Evolutionary conservation across 2,113 vertebrate species (phyloP).

Genomic region (Sarotherodon lohbergeri): DNA sequence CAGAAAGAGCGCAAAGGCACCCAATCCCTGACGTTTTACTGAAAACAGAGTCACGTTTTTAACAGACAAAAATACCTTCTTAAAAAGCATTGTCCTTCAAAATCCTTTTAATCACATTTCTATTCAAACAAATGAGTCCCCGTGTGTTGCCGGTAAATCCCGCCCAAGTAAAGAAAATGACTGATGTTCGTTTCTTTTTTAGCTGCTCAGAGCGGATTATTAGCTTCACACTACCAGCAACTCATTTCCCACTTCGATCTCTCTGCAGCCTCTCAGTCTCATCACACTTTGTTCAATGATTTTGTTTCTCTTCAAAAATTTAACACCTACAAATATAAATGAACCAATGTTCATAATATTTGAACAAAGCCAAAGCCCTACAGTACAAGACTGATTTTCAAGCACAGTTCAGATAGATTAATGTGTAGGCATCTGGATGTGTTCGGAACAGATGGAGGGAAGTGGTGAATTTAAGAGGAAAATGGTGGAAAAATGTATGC

Average conservation of each 20-base stretch:
- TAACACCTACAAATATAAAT: not conserved
- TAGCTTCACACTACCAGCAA: not conserved
- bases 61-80: not conserved
- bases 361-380: conserved; percentile 3
- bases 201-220: conserved; percentile 15
- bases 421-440: not conserved
- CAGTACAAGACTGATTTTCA: not conserved
- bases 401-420: not conserved
- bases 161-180: not conserved
- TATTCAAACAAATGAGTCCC: not conserved
- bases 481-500: not conserved
- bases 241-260: not conserved
- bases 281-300: not conserved
- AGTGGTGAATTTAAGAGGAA: not conserved
- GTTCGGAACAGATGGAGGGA: not conserved
- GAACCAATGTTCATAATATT: not conserved
- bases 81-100: not conserved
- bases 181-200: not conserved
- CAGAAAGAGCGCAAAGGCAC: not conserved
- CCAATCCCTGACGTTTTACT: not conserved
- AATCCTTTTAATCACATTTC: conserved; percentile 4
- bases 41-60: not conserved
- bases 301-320: not conserved
- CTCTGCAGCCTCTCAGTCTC: not conserved
- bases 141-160: not conserved